A percentile compares a stretch with the other conserved stretches of the same genome.
These are phyloP conservation scores for Apocrypta bakeri DNA, from an alignment of 1,140 invertebrate species.

Conservation along the genomic window DNA sequence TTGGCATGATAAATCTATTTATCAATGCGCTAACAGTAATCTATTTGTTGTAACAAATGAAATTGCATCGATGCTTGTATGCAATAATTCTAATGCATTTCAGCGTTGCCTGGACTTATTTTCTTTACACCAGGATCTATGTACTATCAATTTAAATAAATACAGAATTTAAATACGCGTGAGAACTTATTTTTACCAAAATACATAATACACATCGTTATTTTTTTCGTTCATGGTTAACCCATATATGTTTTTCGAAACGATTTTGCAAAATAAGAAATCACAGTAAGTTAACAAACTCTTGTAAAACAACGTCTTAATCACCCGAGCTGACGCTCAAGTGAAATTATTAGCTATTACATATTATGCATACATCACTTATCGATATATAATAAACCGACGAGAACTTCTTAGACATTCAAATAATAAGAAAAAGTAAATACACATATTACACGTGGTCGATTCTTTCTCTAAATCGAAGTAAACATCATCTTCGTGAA, in stretches of 20 bases:
- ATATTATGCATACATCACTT: too few relatives aligned
- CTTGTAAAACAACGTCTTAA: too few relatives aligned
- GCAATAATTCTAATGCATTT: too few relatives aligned
- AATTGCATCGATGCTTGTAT: too few relatives aligned
- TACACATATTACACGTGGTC: neutral
- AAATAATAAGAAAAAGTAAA: neutral
- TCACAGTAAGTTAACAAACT: too few relatives aligned
- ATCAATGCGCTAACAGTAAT: neutral
- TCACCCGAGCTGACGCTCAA: neutral
- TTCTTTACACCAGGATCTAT: too few relatives aligned
- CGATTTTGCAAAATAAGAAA: neutral
- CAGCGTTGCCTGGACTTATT: too few relatives aligned
- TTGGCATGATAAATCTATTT: neutral
- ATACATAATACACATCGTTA: neutral
- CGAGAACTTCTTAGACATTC: too few relatives aligned
- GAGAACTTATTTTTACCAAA: too few relatives aligned
- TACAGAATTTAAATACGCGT: neutral
- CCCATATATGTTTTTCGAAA: neutral
- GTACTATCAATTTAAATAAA: neutral
- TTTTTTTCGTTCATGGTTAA: neutral
- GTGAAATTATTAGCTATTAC: neutral
- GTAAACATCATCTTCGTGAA: too few relatives aligned
- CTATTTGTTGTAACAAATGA: too few relatives aligned
- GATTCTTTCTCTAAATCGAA: neutral
- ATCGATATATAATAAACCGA: too few relatives aligned